Base-by-base conservation (phyloP, 2,797 vertebrate genomes). In the Mionectes olivaceus region DNA sequence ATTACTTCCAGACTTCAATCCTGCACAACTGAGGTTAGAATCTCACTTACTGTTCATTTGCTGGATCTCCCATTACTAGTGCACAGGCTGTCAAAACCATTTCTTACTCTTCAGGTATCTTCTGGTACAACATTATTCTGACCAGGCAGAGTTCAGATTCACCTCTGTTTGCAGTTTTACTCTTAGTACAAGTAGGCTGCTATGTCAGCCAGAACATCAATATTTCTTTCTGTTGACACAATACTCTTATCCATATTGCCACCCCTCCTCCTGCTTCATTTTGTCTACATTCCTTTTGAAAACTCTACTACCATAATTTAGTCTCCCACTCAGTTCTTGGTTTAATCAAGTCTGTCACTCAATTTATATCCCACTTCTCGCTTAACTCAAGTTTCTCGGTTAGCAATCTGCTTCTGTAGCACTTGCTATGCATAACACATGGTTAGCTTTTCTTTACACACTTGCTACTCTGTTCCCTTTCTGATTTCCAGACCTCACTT, bases 301-400 rank as follows among this genome's bases (percentile, higher is more conserved):
- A 96, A 94, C 74, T 86, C 76, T 71, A 90, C 83, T 86, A 89
- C 75, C 53, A 73, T 94, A 91, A 93, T 96, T 97, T 96, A 94
- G 93, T 95, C 95, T 96, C 95, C 95, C 95, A 96, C 95, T 97
- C 93, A 88, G 41, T 95, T 94, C 91, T 96, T 94, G 93, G 95
- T 94, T 96, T 93, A 96, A 96, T 96, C 95, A 96, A 97, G 95
- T 96, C 95, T 97, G 95, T 96, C 96, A 94, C 93, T 94, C 96
- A 96, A 93, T 95, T 95, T 92, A 64, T 96, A 95, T 90, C 87
- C 87, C 77, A 87, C 69, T 96, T 96, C 85, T 94, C 17, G 11
- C 76, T 91, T 94, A 90, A 84, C 87, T 60, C 91, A 84, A 91
- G 89, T 94, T 96, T 96, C 94, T 93, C 56, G 2, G 93, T 94